Evolutionary conservation across 2,113 vertebrate genomes (phyloP), one percentile per base, ranked within the genome.

Genomic region (Glaucomys volans): DNA sequence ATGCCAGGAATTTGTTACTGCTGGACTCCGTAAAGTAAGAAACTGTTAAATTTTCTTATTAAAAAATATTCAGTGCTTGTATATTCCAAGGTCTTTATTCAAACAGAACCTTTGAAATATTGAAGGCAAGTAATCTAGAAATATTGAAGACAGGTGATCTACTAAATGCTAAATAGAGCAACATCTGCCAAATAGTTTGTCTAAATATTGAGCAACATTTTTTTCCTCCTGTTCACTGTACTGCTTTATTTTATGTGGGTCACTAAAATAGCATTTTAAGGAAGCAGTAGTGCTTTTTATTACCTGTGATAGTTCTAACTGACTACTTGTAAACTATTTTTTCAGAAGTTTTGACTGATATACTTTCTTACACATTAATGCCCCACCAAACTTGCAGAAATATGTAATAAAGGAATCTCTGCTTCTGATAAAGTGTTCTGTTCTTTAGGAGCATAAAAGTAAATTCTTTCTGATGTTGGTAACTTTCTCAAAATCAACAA

Each of bases 1-100:
- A 47, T 79, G 7, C n/a, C 2, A 57, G 8, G 17, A 94, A 69
- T 71, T 84, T 92, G 86, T 74, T 94, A 71, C 64, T 37, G 75
- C n/a, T 94, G n/a, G 35, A 84, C 30, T 92, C 69, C 67, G 28
- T 90, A 86, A 89, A 80, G 44, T 54, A 77, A 94, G 37, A 87
- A 81, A 75, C 3, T 12, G 18, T 88, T 66, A 64, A 35, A 42
- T 82, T 28, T 42, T 66, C 40, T 88, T 67, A 4, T 59, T 4
- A 57, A 54, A 74, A 88, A 52, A 74, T 72, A 75, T 44, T 71
- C 17, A 64, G 10, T 2, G 26, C 50, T 40, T 8, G 8, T 76
- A 50, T 62, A 20, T 64, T 88, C 6, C 40, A 71, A 54, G 1
- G 4, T 22, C 12, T 40, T 94, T 59, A 59, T 72, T 91, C 47